Base-by-base conservation (phyloP, 2,113 vertebrate genomes). In the Dasyprocta punctata region DNA sequence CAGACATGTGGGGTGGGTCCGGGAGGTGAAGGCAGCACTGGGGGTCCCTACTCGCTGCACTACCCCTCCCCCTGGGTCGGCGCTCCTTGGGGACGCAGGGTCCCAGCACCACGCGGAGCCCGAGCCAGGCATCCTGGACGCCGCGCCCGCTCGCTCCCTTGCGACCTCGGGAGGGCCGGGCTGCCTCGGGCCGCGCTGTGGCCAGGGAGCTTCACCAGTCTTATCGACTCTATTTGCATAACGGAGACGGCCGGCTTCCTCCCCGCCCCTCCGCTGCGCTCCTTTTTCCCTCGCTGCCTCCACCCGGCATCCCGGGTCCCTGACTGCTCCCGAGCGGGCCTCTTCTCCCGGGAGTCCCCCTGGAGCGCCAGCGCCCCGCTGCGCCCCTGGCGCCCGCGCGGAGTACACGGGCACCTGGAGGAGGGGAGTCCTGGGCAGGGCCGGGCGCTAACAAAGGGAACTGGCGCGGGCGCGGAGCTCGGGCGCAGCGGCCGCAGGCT, bases 361-460 rank as follows among this genome's bases (percentile, higher is more conserved):
- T 17, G 65, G 69, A 80, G 56, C 63, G 54, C 20, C 54, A 38
- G 78, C 36, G 44, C 52, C 16, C 1, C 63, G 80, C 52, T 94
- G 8, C 38, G 61, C n/a, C 0, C 33, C 49, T 26, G 24, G 14
- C 11, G 13, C 61, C 0, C 36, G 86, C 71, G 63, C 58, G 3
- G 63, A 44, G 84, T 71, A 82, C 0, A 2, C 82, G 89, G 94
- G 80, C 95, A 90, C 89, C 95, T 82, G 82, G 93, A 73, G 94
- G 91, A 75, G 94, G 86, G 90, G 93, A 86, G 89, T 60, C 71
- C 91, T 2, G 94, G 69, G 71, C 84, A 11, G 89, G 77, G 63
- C 95, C 86, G 36, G 3, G 94, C 95, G 87, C 95, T 93, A 97
- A 98, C 98, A 98, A 98, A 98, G 96, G 73, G 92, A 97, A 38